Base-by-base conservation (phyloP, 2,888 invertebrate species). In the Yponomeuta sedellus region DNA sequence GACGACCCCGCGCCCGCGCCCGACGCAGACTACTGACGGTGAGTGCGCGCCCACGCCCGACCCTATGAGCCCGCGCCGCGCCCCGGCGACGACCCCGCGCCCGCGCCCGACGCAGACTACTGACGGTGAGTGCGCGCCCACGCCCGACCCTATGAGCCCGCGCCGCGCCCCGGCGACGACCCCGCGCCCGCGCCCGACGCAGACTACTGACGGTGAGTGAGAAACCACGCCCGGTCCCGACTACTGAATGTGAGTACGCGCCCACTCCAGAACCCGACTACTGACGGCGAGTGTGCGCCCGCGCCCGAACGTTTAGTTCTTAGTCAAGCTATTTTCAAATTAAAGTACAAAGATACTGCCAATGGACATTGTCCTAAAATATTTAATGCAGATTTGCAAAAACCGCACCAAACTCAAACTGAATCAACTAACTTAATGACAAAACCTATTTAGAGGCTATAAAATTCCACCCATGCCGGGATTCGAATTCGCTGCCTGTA, bases 191-290 rank as follows among this genome's bases (percentile, higher is more conserved):
- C 25, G 25, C 1, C 25, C 34, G 22, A 61, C n/a, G n/a, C n/a
- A n/a, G n/a, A n/a, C 61, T 12, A n/a, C 5, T 20, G 92, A 77
- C 78, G 83, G 82, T 75, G 88, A 88, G 87, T 78, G 74, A 74
- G 72, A 80, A 81, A 72, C 8, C 8, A 8, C 6, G 34, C 10
- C 34, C 34, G 34, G 8, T 8, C 10, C 34, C 34, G 34, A 34
- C 34, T 34, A 34, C 34, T 34, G 92, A 77, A 78, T 83, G 82
- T 75, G 88, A 88, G 87, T 78, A 73, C 74, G 72, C 81, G 81
- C 72, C 34, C 6, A 1, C 6, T 5, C n/a, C n/a, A n/a, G n/a
- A n/a, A n/a, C 1, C 10, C 34, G 34, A 34, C 34, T 34, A 34
- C 34, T 34, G 34, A 5, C 25, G 25, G 25, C 5, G 25, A 25